Evolutionary conservation across 53 echinoderm and acorn worm species (phyloP).

Genomic region (Actinopyga echinites): DNA sequence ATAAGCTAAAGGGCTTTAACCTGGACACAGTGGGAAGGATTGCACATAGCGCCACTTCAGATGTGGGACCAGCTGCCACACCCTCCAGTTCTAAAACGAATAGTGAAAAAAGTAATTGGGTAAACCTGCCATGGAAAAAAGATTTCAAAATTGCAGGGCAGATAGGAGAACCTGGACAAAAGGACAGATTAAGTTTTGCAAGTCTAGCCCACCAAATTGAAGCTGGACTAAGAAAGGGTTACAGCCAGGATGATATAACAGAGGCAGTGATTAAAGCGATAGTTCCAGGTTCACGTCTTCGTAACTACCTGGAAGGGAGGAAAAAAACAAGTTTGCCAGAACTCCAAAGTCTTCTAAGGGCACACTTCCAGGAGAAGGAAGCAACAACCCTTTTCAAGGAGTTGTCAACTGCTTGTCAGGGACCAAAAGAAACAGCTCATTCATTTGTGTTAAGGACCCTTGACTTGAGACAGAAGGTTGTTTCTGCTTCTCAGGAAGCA

Average conservation of each 20-base stretch:
- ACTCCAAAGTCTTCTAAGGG: slow-evolving; percentile 35
- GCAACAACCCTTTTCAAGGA: slow-evolving; percentile 62
- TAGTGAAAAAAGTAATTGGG: not conserved
- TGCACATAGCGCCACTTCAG: not conserved
- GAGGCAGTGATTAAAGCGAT: slow-evolving; percentile 56
- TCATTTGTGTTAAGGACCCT: slow-evolving; percentile 59
- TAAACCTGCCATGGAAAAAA: not conserved
- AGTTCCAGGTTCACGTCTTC: slow-evolving; percentile 22
- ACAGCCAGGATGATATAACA: slow-evolving; percentile 41
- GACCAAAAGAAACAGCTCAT: slow-evolving; percentile 48
- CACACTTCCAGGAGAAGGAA: slow-evolving; percentile 59
- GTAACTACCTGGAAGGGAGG: slow-evolving; percentile 63
- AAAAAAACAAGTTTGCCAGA: slow-evolving; percentile 24
- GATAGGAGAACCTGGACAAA: slow-evolving; percentile 57
- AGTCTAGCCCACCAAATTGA: slow-evolving; percentile 67
- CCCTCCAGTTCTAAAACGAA: not conserved
- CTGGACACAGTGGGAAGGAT: not conserved
- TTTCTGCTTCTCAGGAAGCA: slow-evolving; percentile 35
- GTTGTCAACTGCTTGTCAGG: slow-evolving; percentile 52
- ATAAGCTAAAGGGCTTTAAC: not conserved
- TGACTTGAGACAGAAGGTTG: slow-evolving; percentile 64
- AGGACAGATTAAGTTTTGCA: slow-evolving; percentile 53
- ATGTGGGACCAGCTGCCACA: too few species aligned
- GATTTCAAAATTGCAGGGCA: slow-evolving; percentile 60
- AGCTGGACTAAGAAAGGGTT: slow-evolving; percentile 35